phyloP scores from a whole-genome alignment of 2,797 vertebrate genomes.

The Phyllotis vaccarum region DNA sequence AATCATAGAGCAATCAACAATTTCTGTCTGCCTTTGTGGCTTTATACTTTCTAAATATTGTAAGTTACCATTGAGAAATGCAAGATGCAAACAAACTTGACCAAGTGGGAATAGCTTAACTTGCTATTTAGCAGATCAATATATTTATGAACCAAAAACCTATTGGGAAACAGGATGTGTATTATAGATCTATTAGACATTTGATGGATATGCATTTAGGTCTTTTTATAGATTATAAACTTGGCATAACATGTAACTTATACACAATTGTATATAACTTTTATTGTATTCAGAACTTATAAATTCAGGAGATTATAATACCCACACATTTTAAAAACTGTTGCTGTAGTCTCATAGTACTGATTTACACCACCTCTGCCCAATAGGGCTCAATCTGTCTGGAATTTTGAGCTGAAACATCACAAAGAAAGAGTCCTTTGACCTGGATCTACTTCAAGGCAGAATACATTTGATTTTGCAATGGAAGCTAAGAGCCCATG shows the following conservation, averaged over 20 bases:
- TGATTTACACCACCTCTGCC: not conserved
- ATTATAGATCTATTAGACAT: not conserved
- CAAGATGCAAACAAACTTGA: not conserved
- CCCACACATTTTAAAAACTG: not conserved
- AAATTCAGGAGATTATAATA: not conserved
- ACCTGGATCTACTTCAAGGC: not conserved
- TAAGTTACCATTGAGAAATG: conserved; percentile 17
- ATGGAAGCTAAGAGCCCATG: no score
- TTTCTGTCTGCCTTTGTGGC: not conserved
- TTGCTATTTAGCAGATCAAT: not conserved
- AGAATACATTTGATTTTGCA: not conserved
- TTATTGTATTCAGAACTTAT: not conserved
- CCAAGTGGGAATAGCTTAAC: not conserved
- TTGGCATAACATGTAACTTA: not conserved
- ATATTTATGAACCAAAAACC: not conserved
- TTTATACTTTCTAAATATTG: not conserved
- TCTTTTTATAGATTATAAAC: not conserved
- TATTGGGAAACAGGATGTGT: not conserved
- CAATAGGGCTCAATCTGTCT: not conserved
- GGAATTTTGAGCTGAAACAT: not conserved
- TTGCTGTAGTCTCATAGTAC: not conserved
- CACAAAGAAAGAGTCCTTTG: not conserved
- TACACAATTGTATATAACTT: not conserved
- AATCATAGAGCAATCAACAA: not conserved
- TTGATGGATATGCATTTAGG: not conserved